Conservation (phyloP, 2,113 vertebrate species). For the Sebastes schlegelii region DNA sequence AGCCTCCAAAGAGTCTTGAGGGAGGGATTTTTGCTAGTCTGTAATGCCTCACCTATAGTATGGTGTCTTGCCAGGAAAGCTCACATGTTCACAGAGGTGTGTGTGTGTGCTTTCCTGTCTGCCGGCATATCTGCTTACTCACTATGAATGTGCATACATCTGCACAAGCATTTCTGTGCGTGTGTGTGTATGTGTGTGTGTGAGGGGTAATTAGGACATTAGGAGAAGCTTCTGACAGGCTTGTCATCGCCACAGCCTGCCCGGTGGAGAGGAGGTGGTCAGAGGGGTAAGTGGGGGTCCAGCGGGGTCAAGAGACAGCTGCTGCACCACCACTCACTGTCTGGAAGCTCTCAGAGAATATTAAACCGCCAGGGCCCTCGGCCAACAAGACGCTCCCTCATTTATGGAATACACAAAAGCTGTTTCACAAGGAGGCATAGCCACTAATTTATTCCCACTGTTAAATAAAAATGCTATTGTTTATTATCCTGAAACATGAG, state of each 20-base stretch:
- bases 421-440: constrained; percentile 38
- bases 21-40: constrained; percentile 58
- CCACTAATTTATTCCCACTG: constrained; percentile 62
- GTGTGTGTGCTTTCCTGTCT: constrained; percentile 38
- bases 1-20: constrained; percentile 48
- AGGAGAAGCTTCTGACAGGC: constrained; percentile 80
- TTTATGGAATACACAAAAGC: constrained; percentile 68
- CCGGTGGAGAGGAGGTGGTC: constrained; percentile 74
- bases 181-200: constrained; percentile 35
- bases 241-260: constrained; percentile 79
- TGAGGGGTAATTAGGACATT: constrained; percentile 81
- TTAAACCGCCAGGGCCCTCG: constrained; percentile 70
- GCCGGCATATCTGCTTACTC: constrained; percentile 65
- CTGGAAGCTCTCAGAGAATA: constrained; percentile 81
- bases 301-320: constrained; percentile 81
- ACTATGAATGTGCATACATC: constrained; percentile 49
- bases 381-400: constrained; percentile 73
- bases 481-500: constrained; percentile 53
- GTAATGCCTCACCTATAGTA: constrained; percentile 43
- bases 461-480: constrained; percentile 47
- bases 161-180: constrained; percentile 8
- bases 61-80: constrained; percentile 49
- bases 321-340: constrained; percentile 80
- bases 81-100: constrained; percentile 42
- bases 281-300: constrained; percentile 78